A percentile compares a stretch with the other conserved stretches of the same genome.
Evolutionary conservation across 2,888 invertebrate species (phyloP).

Genomic region (Melipona bicolor): DNA sequence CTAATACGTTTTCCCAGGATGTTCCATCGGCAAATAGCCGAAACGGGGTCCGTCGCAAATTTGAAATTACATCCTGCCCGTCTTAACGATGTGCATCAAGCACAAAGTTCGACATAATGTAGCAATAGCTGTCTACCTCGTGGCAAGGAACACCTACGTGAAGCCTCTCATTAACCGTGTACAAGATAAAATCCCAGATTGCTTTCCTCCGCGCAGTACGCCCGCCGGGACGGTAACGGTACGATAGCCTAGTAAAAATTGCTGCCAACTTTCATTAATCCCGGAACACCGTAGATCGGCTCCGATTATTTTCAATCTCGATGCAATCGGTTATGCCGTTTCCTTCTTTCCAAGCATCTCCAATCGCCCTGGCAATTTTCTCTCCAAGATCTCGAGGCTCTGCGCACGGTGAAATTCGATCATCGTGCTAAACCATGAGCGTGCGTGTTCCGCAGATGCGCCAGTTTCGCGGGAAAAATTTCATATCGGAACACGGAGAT

Average conservation of each 20-base stretch:
- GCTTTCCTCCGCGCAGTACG: slow-evolving; percentile 13
- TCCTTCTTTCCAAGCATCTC: not conserved
- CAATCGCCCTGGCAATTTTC: not conserved
- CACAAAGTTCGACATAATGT: slow-evolving; percentile 54
- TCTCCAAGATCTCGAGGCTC: not conserved
- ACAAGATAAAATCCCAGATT: slow-evolving; percentile 53
- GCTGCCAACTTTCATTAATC: slow-evolving; percentile 26
- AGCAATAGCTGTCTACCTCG: slow-evolving; percentile 44
- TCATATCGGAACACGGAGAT: not conserved
- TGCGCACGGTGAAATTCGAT: not conserved
- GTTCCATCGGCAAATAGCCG: slow-evolving; percentile 39
- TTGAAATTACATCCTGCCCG: slow-evolving; percentile 50
- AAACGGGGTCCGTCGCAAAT: slow-evolving; percentile 51
- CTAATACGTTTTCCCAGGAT: slow-evolving; percentile 49
- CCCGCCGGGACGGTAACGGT: slow-evolving; percentile 36
- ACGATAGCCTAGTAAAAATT: slow-evolving; percentile 20
- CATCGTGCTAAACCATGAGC: not conserved
- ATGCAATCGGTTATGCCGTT: not conserved
- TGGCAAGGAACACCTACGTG: slow-evolving; percentile 55
- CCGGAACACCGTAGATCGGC: not conserved
- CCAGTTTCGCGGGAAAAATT: not conserved
- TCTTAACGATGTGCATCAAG: slow-evolving; percentile 30
- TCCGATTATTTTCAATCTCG: not conserved
- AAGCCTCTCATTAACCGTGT: slow-evolving; percentile 52
- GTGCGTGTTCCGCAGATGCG: no score